These are phyloP conservation scores for Chironex yamaguchii DNA, from an alignment of 30 jellyfish, hydroid and myxozoan species.

Conservation along the genomic window DNA sequence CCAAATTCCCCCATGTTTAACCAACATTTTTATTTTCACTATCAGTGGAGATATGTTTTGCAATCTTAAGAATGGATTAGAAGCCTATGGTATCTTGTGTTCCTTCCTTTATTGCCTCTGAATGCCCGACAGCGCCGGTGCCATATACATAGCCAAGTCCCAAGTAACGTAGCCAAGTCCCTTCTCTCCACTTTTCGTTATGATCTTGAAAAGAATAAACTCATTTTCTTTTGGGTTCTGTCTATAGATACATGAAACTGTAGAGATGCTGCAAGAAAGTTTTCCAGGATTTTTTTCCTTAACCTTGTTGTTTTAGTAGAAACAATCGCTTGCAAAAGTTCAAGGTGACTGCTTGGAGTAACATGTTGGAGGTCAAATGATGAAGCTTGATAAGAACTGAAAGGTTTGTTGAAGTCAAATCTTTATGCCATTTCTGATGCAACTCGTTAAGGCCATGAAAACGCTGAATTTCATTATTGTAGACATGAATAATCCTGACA, in stretches of 20 bases:
- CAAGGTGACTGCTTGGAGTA: slow-evolving; percentile 19
- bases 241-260: slow-evolving; percentile 12
- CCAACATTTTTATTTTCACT: slow-evolving; percentile 48
- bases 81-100: slow-evolving; percentile 29
- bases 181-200: not conserved
- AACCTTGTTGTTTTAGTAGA: not conserved
- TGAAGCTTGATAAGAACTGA: not conserved
- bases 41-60: slow-evolving; percentile 24
- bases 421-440: slow-evolving; percentile 7
- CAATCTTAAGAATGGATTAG: not conserved
- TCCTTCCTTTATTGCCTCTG: slow-evolving; percentile 16
- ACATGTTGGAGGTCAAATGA: not conserved
- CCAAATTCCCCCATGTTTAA: slow-evolving; percentile 19
- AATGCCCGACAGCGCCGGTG: slow-evolving; percentile 28
- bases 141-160: slow-evolving; percentile 21
- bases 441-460: slow-evolving; percentile 21
- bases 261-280: slow-evolving; percentile 34
- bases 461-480: slow-evolving; percentile 4
- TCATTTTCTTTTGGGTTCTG: slow-evolving; percentile 28
- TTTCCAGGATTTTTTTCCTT: not conserved
- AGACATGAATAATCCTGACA: slow-evolving; percentile 1
- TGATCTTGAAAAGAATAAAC: slow-evolving; percentile 29
- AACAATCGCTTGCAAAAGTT: not conserved
- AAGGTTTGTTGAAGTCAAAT: slow-evolving; percentile 7
- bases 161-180: not conserved